phyloP scores from a whole-genome alignment of 1,140 invertebrate genomes.

The Choristoneura fumiferana region DNA sequence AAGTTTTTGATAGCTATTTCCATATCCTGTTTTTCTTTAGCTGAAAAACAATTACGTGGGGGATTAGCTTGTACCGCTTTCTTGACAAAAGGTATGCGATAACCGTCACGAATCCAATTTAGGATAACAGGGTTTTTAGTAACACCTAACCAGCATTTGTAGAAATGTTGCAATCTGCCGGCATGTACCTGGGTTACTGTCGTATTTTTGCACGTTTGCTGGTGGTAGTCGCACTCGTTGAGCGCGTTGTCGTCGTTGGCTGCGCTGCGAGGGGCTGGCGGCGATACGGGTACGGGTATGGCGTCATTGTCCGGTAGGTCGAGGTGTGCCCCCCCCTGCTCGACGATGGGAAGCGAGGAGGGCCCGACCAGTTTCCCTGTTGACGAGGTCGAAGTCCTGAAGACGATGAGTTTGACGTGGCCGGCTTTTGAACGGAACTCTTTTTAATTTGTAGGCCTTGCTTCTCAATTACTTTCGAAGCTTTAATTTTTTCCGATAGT shows the following conservation, averaged over 20 bases:
- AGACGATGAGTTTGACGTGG: not conserved
- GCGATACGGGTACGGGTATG: not conserved
- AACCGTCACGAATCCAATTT: conserved; percentile 14
- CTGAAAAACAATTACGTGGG: not conserved
- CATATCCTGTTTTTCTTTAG: conserved; percentile 6
- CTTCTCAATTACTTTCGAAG: conserved; percentile 33
- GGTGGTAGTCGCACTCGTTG: not conserved
- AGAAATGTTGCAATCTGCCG: not conserved
- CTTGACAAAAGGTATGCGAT: not conserved
- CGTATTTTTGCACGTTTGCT: conserved; percentile 17
- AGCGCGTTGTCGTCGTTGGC: too few species aligned
- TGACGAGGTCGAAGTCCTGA: not conserved
- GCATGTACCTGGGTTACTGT: conserved; percentile 19
- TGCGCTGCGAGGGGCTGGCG: not conserved
- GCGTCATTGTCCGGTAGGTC: not conserved
- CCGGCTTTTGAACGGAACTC: not conserved
- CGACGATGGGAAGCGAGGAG: conserved; percentile 18
- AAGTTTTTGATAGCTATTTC: conserved; percentile 23
- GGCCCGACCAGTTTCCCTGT: conserved; percentile 21
- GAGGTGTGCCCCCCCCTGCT: conserved; percentile 14
- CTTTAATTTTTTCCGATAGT: conserved; percentile 35
- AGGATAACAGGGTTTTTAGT: conserved; percentile 9
- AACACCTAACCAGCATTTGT: conserved; percentile 10
- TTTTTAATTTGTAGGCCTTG: conserved; percentile 35
- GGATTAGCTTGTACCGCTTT: not conserved